Percentiles rank a stretch among this genome's conserved stretches.
Conservation (phyloP, 2,113 vertebrate species). For the Porphyrio hochstetteri region DNA sequence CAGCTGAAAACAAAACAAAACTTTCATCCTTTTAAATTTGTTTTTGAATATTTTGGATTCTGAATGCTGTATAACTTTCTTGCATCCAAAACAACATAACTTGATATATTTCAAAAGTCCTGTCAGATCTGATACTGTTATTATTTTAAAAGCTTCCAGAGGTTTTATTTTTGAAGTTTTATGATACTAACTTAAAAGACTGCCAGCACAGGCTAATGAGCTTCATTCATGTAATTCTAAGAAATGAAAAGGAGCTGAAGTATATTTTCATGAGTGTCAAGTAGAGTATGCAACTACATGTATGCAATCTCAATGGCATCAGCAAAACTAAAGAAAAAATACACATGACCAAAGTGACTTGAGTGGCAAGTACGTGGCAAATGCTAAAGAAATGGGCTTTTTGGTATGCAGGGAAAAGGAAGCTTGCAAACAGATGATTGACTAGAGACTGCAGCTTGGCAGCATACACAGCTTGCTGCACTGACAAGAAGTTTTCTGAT, state of each 20-base stretch:
- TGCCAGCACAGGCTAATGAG: slow-evolving; percentile 26
- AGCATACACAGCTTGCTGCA: background rate
- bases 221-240: slow-evolving; percentile 17
- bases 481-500: slow-evolving; percentile 1
- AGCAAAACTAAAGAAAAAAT: slow-evolving; percentile 17
- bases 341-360: background rate
- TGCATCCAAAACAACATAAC: background rate
- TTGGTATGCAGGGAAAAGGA: background rate
- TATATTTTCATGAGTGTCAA: background rate
- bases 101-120: slow-evolving; percentile 27
- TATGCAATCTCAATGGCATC: background rate
- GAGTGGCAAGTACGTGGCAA: background rate
- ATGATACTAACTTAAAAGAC: slow-evolving; percentile 16
- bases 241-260: background rate
- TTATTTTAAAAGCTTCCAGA: slow-evolving; percentile 38
- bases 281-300: background rate
- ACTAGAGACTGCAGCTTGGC: background rate
- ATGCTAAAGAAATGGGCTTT: background rate
- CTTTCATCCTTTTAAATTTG: background rate
- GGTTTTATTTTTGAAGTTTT: slow-evolving; percentile 25
- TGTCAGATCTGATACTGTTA: slow-evolving; percentile 33
- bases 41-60: slow-evolving; percentile 27
- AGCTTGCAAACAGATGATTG: background rate
- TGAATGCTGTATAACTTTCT: background rate
- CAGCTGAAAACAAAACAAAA: background rate